phyloP scores from a whole-genome alignment of 2,888 invertebrate genomes.

The Mylabris sibirica region DNA sequence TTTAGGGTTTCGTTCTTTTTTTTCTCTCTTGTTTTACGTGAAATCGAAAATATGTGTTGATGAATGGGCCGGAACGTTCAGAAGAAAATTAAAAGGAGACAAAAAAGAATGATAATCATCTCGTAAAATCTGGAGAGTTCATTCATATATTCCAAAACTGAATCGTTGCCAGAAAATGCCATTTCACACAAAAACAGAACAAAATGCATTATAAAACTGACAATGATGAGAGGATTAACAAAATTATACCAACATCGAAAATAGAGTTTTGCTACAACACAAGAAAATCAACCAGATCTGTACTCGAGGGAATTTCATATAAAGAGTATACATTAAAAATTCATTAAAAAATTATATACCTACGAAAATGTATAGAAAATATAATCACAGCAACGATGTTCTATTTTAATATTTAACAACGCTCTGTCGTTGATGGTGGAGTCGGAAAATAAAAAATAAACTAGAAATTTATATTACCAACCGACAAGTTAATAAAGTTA shows the following conservation, averaged over 20 bases:
- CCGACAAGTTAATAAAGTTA: slow-evolving; percentile 53
- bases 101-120: slow-evolving; percentile 17
- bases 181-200: slow-evolving; percentile 35
- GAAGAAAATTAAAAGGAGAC: neutral
- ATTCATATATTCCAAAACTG: slow-evolving; percentile 51
- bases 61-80: neutral
- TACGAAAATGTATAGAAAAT: slow-evolving; percentile 18
- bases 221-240: slow-evolving; percentile 48
- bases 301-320: neutral
- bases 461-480: slow-evolving; percentile 45
- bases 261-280: slow-evolving; percentile 33
- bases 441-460: neutral
- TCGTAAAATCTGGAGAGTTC: slow-evolving; percentile 46
- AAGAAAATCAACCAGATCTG: neutral
- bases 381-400: slow-evolving; percentile 21
- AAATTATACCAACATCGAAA: slow-evolving; percentile 45
- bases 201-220: slow-evolving; percentile 35
- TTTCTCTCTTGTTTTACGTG: neutral
- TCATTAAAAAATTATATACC: slow-evolving; percentile 4
- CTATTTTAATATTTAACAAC: slow-evolving; percentile 34
- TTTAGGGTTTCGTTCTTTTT: neutral
- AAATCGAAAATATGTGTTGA: neutral
- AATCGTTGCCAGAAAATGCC: slow-evolving; percentile 48
- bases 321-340: slow-evolving; percentile 3
- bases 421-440: slow-evolving; percentile 14